Base-by-base conservation (phyloP, 1,140 invertebrate genomes). In the Penaeus indicus region DNA sequence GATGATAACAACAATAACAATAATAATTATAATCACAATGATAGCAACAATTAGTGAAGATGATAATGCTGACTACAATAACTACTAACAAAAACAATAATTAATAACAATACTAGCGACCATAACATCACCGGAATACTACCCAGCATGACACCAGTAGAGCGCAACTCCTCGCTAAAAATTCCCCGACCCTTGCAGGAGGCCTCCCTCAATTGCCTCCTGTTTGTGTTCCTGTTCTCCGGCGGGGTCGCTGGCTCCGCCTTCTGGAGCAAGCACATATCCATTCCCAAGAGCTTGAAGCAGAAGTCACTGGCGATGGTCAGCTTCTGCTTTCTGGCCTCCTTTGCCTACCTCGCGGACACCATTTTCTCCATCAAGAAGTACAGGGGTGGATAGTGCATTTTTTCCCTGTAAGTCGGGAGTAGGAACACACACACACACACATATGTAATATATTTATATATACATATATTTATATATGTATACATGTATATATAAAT, bases 291-390 rank as follows among this genome's bases (percentile, higher is more conserved):
- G 42, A 22, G 18, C n/a, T 21, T 11, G 7, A 27, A 80, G 22
- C 13, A n/a, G 10, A 42, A 61, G 11, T 62, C 25, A 3, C 11
- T 86, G 27, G 77, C 77, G 19, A 54, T 80, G 77, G 63, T 22
- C 27, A 86, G 85, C 27, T 86, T 86, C 78, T 86, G 85, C 63
- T 47, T 86, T 25, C 3, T 89, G n/a, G 82, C 88, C 32, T 84
- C 72, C 60, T 27, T 84, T 19, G 62, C n/a, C 19, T 85, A 84
- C 32, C 60, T 89, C n/a, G 82, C 32, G 0, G 81, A 79, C 60
- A 32, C 77, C 19, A 42, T 78, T 16, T 84, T 80, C 16, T 61
- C 85, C 8, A 7, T 80, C 7, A 1, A 25, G 8, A 54, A 80
- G 22, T 86, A 47, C 63, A 64, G 63, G 61, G 63, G 42, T 10